Evolutionary conservation across 2,888 invertebrate species (phyloP).

Genomic region (Leptothorax acervorum): DNA sequence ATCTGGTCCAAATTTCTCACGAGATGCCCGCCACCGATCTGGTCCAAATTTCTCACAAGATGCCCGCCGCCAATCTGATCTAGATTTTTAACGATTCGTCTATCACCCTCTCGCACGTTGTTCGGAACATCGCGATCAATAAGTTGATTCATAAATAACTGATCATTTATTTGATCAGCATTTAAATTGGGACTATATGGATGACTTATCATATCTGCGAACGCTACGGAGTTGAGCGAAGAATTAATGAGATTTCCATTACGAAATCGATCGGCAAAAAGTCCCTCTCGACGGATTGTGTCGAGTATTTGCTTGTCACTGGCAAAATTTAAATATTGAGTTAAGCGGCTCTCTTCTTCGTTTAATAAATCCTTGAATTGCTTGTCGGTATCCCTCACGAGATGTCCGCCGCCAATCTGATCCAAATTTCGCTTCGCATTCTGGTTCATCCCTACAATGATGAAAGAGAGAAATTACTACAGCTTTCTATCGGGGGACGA

Average conservation of each 20-base stretch:
- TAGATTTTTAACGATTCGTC: not conserved
- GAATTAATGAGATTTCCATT: constrained; percentile 9
- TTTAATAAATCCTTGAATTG: not conserved
- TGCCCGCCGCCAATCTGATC: not conserved
- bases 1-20: constrained; percentile 45
- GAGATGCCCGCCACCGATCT: not conserved
- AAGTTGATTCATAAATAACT: not conserved
- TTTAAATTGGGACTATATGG: not conserved
- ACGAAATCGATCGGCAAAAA: not conserved
- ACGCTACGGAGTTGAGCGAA: not conserved
- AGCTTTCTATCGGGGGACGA: not conserved
- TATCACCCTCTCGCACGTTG: not conserved
- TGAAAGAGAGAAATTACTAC: constrained; percentile 20
- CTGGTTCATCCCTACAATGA: constrained; percentile 8
- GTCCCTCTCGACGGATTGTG: not conserved
- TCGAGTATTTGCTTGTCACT: not conserved
- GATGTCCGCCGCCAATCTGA: constrained; percentile 63
- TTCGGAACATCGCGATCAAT: not conserved
- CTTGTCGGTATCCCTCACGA: constrained; percentile 45
- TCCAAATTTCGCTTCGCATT: constrained; percentile 57
- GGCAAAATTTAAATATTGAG: not conserved
- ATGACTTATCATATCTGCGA: not conserved
- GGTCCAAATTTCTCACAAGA: not conserved
- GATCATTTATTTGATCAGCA: not conserved
- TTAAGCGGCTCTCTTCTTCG: not conserved